These are phyloP conservation scores for Smittia sp. DNA, from an alignment of 2,888 invertebrate genomes.

Conservation along the genomic window DNA sequence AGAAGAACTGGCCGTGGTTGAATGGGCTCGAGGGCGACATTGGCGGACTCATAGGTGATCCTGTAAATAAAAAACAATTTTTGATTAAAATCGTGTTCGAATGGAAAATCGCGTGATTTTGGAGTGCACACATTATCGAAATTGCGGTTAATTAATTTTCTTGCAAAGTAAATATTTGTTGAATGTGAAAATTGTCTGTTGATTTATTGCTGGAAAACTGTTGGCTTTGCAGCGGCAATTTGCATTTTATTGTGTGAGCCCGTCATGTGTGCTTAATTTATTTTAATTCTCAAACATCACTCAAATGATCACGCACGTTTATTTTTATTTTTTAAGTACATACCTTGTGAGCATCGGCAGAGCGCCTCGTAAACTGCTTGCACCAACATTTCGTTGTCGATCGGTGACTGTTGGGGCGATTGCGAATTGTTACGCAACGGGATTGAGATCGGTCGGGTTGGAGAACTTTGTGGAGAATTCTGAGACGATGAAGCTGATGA, in stretches of 20 bases:
- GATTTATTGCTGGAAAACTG: not conserved
- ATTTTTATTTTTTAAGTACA: constrained; percentile 1
- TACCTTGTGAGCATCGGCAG: constrained; percentile 45
- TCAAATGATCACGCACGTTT: not conserved
- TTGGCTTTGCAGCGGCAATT: not conserved
- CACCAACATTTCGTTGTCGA: constrained; percentile 51
- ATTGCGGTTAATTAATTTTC: constrained; percentile 25
- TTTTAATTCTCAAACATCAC: not conserved
- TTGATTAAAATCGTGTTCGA: constrained; percentile 37
- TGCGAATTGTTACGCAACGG: not conserved
- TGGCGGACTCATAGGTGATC: constrained; percentile 22
- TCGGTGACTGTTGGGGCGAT: constrained; percentile 42
- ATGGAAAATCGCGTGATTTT: not conserved
- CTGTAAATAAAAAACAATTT: not conserved
- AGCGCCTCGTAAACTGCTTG: constrained; percentile 52
- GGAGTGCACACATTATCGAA: not conserved
- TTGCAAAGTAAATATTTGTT: constrained; percentile 9
- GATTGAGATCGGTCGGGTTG: constrained; percentile 20
- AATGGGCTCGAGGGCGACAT: constrained; percentile 15
- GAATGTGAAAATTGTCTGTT: constrained; percentile 3
- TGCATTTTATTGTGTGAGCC: constrained; percentile 36
- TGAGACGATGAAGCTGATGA: not conserved
- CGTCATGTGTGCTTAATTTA: constrained; percentile 30
- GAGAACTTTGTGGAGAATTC: constrained; percentile 42
- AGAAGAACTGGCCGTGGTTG: constrained; percentile 8